Evolutionary conservation across 2,888 invertebrate genomes (phyloP), one percentile per base, ranked within the genome.

Genomic region (Lepidocyrtoides sp.): DNA sequence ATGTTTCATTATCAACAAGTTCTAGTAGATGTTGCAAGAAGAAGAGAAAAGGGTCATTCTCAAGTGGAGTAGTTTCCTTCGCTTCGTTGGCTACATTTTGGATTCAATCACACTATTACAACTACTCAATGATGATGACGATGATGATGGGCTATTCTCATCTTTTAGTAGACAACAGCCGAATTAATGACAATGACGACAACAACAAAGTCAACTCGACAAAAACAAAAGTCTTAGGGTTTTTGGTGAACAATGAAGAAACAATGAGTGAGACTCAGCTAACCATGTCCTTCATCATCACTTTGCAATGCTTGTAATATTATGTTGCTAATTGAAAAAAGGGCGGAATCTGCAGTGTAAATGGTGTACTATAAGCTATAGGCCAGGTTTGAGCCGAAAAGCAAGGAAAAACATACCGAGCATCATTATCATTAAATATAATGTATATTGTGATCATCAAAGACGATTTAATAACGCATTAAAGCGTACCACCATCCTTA

Each of bases 401-500:
- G 54, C 0, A 48, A 26, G 48, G 26, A 75, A 75, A 26, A 75
- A 75, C 29, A 32, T 66, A n/a, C 12, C 23, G 77, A 32, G 29
- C 77, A 51, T 7, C n/a, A 36, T 32, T 77, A 51, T 51, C 57
- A 23, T n/a, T 29, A 57, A 17, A 51, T n/a, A 20, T 10, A 17
- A 48, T 75, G 14, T 26, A 14, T n/a, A 26, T 5, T 75, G 48
- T 75, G 48, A 26, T 72, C 41, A 41, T n/a, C n/a, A n/a, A 48
- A 69, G 26, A 51, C 26, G 23, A 23, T 0, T 69, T 32, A 77
- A 51, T 72, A 36, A 26, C 41, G 36, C 32, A 82, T 89, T 89
- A 89, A 82, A 89, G 82, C 89, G 89, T 89, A 82, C 72, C 79
- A 60, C 66, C 69, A 75, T 44, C 20, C 32, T 23, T 57, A 54